These are phyloP conservation scores for Thamnophis elegans DNA, from an alignment of 2,797 vertebrate genomes.

Conservation along the genomic window DNA sequence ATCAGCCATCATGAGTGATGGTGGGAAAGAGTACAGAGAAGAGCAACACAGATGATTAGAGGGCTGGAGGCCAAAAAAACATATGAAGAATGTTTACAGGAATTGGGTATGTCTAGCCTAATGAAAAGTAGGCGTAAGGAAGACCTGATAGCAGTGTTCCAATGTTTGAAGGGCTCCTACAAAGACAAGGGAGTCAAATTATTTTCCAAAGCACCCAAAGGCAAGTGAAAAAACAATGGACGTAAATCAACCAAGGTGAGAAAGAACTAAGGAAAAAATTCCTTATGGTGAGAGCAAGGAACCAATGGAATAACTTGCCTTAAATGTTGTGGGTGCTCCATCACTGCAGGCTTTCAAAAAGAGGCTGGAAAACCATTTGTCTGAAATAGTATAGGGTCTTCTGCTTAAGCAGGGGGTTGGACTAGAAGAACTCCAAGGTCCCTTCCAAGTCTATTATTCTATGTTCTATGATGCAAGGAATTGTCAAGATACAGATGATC, in stretches of 20 bases:
- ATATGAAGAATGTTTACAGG: background rate
- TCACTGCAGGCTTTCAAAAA: background rate
- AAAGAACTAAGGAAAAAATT: background rate
- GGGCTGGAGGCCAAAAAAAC: background rate
- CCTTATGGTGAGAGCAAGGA: background rate
- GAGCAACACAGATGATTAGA: background rate
- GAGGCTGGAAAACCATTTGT: background rate
- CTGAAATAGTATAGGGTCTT: background rate
- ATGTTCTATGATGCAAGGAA: background rate
- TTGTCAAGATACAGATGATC: background rate
- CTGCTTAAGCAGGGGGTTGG: background rate
- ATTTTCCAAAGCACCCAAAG: background rate
- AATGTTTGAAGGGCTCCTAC: background rate
- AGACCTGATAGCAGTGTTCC: background rate
- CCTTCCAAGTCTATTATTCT: background rate
- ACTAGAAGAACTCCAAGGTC: background rate
- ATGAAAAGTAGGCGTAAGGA: background rate
- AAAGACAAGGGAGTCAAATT: background rate
- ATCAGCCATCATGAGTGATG: background rate
- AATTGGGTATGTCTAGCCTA: background rate
- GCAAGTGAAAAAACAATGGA: background rate
- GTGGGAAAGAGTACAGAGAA: background rate
- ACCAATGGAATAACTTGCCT: background rate
- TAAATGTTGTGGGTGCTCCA: background rate
- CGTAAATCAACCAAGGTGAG: background rate